Percentiles rank a stretch among this genome's conserved stretches.
These are phyloP conservation scores for Harpegnathos saltator DNA, from an alignment of 1,140 invertebrate species.

Conservation along the genomic window DNA sequence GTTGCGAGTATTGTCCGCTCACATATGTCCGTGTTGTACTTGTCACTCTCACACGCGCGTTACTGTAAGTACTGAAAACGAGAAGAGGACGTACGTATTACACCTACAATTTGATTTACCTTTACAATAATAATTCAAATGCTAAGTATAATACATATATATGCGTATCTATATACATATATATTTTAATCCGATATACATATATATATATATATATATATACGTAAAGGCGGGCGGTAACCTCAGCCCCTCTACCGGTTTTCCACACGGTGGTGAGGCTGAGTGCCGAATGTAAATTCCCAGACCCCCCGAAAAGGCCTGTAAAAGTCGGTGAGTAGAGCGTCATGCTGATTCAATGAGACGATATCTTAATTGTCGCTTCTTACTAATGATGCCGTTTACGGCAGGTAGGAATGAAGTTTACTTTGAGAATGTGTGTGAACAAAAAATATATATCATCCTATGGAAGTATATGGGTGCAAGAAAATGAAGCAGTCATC, in stretches of 20 bases:
- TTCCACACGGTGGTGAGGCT: slow-evolving; percentile 72
- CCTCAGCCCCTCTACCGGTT: slow-evolving; percentile 75
- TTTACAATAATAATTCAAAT: slow-evolving; percentile 82
- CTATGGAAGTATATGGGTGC: slow-evolving; percentile 75
- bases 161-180: slow-evolving; percentile 74
- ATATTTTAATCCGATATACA: slow-evolving; percentile 76
- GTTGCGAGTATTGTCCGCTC: slow-evolving; percentile 85
- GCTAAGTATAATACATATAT: slow-evolving; percentile 72
- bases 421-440: slow-evolving; percentile 83
- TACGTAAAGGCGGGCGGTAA: slow-evolving; percentile 66
- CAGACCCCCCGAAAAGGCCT: slow-evolving; percentile 79
- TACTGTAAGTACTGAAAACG: slow-evolving; percentile 85
- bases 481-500: slow-evolving; percentile 79
- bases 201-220: slow-evolving; percentile 55
- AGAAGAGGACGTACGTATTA: slow-evolving; percentile 85
- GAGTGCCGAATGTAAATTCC: slow-evolving; percentile 74
- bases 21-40: slow-evolving; percentile 83
- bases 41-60: slow-evolving; percentile 85
- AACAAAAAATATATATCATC: slow-evolving; percentile 75
- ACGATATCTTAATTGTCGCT: slow-evolving; percentile 76
- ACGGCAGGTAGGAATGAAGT: slow-evolving; percentile 77
- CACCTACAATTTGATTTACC: slow-evolving; percentile 77
- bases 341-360: slow-evolving; percentile 77
- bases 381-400: slow-evolving; percentile 77
- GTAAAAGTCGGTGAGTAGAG: slow-evolving; percentile 83